These are phyloP conservation scores for Hirundichthys speculiger DNA, from an alignment of 2,113 vertebrate species.

Conservation along the genomic window DNA sequence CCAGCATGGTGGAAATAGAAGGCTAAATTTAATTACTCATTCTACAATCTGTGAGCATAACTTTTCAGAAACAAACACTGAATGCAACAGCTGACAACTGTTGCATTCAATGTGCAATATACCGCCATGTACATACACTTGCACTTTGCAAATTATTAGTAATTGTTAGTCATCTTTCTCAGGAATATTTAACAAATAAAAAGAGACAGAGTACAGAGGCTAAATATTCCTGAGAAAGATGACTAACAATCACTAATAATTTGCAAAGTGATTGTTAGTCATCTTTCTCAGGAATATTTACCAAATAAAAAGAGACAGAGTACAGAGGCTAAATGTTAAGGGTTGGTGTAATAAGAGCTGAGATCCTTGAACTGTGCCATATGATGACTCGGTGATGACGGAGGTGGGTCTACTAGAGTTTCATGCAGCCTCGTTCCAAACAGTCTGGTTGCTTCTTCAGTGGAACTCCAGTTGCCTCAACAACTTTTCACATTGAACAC, in stretches of 20 bases:
- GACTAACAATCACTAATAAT: no score
- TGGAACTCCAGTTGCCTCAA: no score
- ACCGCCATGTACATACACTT: conserved; percentile 29
- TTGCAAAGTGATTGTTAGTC: no score
- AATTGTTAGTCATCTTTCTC: conserved; percentile 18
- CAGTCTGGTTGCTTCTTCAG: not conserved
- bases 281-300: conserved; percentile 11
- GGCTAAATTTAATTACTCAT: conserved; percentile 64
- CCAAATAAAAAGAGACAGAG: conserved; percentile 18
- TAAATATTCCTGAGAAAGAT: no score
- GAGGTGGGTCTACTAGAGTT: not conserved
- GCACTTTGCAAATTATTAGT: conserved; percentile 29
- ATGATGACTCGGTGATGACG: not conserved
- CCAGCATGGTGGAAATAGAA: conserved; percentile 51
- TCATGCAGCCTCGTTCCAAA: not conserved
- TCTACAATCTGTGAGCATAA: conserved; percentile 62
- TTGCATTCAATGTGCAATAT: not conserved
- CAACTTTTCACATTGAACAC: no score
- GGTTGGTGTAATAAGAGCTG: conserved; percentile 3
- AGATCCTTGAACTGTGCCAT: not conserved
- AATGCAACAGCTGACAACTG: conserved; percentile 39
- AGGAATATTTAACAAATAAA: conserved; percentile 15
- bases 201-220: conserved; percentile 18
- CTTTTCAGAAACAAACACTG: conserved; percentile 43
- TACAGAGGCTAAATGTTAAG: conserved; percentile 7